Percentiles rank a stretch among this genome's conserved stretches.
Evolutionary conservation across 2,797 vertebrate species (phyloP).

Genomic region (Parauchenoglanis ngamensis): DNA sequence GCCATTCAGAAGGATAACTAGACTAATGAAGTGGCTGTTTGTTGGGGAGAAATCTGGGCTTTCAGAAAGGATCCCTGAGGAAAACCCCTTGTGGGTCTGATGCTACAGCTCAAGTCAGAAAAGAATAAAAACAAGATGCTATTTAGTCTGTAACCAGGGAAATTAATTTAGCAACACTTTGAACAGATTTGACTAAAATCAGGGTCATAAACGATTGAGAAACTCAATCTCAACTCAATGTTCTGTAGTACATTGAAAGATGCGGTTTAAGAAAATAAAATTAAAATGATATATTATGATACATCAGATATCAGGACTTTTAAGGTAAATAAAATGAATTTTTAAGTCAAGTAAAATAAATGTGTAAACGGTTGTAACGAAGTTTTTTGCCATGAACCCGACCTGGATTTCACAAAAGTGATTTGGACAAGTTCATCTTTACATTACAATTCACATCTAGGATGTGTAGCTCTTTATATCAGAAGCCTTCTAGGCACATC

Average conservation of each 20-base stretch:
- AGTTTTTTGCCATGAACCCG: background rate
- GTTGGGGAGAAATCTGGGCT: conserved; percentile 44
- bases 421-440: background rate
- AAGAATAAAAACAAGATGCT: conserved; percentile 3
- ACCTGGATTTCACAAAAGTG: background rate
- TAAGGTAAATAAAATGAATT: background rate
- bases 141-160: background rate
- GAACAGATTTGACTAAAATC: background rate
- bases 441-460: background rate
- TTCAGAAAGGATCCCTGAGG: conserved; percentile 52
- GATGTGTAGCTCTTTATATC: background rate
- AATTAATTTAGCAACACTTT: background rate
- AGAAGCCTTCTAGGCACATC: background rate
- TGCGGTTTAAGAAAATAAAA: background rate
- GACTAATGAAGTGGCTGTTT: conserved; percentile 56
- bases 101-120: conserved; percentile 14
- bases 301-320: background rate
- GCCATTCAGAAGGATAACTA: conserved; percentile 48
- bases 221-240: background rate
- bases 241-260: no score
- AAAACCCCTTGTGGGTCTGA: conserved; percentile 47
- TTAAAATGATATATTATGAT: no score
- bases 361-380: background rate
- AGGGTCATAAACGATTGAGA: background rate
- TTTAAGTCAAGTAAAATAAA: background rate